Conservation (phyloP, 2,797 vertebrate genomes). For the Centropyge bicolor region DNA sequence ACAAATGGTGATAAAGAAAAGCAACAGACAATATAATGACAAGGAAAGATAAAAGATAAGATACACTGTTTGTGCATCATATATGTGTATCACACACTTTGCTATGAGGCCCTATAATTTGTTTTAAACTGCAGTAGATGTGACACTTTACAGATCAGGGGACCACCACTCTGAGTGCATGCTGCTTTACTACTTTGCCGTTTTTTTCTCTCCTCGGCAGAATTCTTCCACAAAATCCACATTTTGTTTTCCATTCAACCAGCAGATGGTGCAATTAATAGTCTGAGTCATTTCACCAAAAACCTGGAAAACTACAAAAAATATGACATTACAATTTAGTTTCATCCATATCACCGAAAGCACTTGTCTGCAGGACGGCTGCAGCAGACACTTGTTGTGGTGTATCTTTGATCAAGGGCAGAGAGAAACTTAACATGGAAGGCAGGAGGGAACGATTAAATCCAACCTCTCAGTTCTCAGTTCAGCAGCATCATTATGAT, state of each 20-base stretch:
- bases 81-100: background rate
- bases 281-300: conserved; percentile 24
- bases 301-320: background rate
- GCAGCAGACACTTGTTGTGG: conserved; percentile 1
- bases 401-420: conserved; percentile 4
- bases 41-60: background rate
- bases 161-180: background rate
- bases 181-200: background rate
- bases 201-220: conserved; percentile 3
- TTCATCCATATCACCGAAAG: background rate
- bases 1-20: conserved; percentile 1
- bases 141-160: background rate
- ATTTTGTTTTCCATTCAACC: conserved; percentile 42
- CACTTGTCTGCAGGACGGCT: background rate
- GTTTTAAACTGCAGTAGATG: background rate
- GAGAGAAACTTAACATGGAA: conserved; percentile 8
- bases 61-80: background rate
- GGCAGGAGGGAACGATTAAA: background rate
- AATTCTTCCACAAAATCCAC: conserved; percentile 1
- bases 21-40: background rate
- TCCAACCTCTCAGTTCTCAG: conserved; percentile 6
- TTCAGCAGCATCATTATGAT: conserved; percentile 17
- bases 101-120: background rate
- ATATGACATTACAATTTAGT: background rate
- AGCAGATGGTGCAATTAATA: conserved; percentile 69